phyloP scores from a whole-genome alignment of 2,888 invertebrate species.

The Callosobruchus maculatus region DNA sequence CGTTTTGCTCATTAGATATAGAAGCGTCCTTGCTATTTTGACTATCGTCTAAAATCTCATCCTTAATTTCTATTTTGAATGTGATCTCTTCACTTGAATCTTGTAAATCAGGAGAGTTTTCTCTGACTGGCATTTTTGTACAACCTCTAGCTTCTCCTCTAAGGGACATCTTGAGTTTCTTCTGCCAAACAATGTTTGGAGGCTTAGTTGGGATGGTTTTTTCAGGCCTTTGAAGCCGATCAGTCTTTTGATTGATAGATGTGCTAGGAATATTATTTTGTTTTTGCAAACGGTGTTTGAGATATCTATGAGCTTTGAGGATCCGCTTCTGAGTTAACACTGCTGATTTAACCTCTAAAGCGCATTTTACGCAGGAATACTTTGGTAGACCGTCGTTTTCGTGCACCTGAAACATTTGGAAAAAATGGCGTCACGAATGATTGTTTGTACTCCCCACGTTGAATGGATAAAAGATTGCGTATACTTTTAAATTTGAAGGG shows the following conservation, averaged over 20 bases:
- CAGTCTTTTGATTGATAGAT: no score
- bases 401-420: constrained; percentile 24
- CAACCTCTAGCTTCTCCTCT: no score
- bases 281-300: constrained; percentile 13
- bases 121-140: no score
- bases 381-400: constrained; percentile 34
- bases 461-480: no score
- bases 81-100: no score
- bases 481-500: no score
- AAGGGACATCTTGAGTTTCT: no score
- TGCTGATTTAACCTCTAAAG: constrained; percentile 32
- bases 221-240: no score
- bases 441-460: constrained; percentile 9
- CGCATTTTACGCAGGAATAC: constrained; percentile 35
- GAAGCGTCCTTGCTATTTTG: background rate
- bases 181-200: no score
- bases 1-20: background rate
- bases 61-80: background rate
- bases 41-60: background rate
- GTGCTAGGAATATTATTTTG: background rate
- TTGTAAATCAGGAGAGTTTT: no score
- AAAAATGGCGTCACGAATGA: background rate
- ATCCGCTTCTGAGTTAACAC: constrained; percentile 33
- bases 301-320: constrained; percentile 31
- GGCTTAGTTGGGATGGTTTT: no score